These are phyloP conservation scores for Scopus umbretta DNA, from an alignment of 2,113 vertebrate genomes.

Conservation along the genomic window DNA sequence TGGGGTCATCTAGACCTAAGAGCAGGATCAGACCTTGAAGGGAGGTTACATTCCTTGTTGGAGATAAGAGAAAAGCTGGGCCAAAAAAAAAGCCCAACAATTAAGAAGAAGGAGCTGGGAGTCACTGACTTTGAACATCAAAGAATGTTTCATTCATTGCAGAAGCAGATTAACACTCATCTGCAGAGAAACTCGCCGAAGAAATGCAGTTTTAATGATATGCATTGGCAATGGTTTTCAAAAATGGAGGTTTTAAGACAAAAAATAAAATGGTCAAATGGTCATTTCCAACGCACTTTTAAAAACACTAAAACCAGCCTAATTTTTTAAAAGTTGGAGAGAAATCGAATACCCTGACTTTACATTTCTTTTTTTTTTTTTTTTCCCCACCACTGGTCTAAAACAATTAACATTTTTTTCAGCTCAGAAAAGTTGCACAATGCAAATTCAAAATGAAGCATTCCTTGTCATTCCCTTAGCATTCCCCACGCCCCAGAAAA, in stretches of 20 bases:
- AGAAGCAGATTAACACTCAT: neutral
- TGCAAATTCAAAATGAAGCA: neutral
- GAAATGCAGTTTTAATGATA: neutral
- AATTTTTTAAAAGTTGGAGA: neutral
- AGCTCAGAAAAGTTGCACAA: rapidly evolving
- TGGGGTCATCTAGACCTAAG: neutral
- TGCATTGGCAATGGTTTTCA: neutral
- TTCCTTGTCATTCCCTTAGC: neutral
- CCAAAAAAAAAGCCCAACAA: neutral
- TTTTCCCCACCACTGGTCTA: neutral
- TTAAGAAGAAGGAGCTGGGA: neutral
- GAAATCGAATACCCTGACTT: neutral
- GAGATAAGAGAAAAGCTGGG: neutral
- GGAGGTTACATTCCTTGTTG: neutral
- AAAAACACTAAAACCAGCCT: neutral
- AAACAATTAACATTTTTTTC: neutral
- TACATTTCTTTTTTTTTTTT: neutral
- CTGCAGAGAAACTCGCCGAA: neutral
- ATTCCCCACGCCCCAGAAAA: rapidly evolving
- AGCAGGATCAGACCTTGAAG: neutral
- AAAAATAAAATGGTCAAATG: neutral
- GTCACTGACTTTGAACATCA: neutral
- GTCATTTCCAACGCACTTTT: neutral
- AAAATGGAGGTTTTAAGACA: neutral
- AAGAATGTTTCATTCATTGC: neutral